These are phyloP conservation scores for Hassar affinis DNA, from an alignment of 2,113 vertebrate species.

Conservation along the genomic window DNA sequence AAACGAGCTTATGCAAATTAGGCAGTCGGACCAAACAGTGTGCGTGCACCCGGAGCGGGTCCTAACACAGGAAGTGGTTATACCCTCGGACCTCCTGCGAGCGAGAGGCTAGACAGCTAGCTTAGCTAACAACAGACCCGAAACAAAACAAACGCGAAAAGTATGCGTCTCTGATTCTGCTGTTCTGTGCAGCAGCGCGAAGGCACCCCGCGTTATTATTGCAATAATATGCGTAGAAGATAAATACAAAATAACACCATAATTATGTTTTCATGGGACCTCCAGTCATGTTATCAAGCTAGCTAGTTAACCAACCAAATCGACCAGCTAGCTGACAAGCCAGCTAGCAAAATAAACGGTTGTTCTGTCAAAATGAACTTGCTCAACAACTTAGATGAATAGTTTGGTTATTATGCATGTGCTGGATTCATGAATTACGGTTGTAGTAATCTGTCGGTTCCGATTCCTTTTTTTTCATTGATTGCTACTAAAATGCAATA, in stretches of 20 bases:
- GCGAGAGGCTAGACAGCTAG: constrained; percentile 29
- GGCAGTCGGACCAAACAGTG: not conserved
- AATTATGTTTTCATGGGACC: constrained; percentile 22
- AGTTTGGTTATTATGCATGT: not conserved
- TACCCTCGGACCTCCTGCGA: not conserved
- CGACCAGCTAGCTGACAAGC: constrained; percentile 5
- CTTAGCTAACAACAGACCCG: constrained; percentile 8
- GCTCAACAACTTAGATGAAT: not conserved
- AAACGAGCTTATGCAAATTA: not conserved
- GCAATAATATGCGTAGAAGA: too few species aligned
- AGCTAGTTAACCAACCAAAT: constrained; percentile 32
- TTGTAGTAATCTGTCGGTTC: not conserved
- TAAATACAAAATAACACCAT: not conserved
- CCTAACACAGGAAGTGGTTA: constrained; percentile 44
- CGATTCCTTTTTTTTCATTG: not conserved
- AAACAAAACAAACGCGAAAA: constrained; percentile 4
- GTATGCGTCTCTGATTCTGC: not conserved
- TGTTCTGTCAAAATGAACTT: constrained; percentile 13
- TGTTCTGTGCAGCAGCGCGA: not conserved
- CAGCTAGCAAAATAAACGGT: constrained; percentile 13
- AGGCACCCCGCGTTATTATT: not conserved
- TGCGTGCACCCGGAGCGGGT: constrained; percentile 31
- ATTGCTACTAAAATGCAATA: constrained; percentile 24
- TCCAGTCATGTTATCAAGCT: constrained; percentile 23
- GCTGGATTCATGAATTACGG: not conserved